phyloP scores from a whole-genome alignment of 2,797 vertebrate species.

The Decapterus maruadsi region DNA sequence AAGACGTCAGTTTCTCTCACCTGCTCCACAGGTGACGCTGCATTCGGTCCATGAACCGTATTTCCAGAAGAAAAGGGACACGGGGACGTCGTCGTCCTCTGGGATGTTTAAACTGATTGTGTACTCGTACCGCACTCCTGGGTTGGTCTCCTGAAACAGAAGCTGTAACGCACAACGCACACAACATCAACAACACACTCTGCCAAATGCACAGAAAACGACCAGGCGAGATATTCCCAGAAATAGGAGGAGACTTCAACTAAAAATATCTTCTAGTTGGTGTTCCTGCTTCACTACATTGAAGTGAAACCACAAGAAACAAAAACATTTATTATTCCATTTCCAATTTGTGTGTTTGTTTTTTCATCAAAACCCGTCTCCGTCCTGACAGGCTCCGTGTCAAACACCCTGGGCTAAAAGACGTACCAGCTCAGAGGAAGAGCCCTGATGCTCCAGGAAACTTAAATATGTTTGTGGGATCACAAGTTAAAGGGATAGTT shows the following conservation, averaged over 20 bases:
- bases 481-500: too few relatives aligned
- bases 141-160: constrained; percentile 96
- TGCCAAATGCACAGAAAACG: background rate
- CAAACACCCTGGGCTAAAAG: background rate
- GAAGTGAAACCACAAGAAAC: background rate
- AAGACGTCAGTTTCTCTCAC: constrained; percentile 75
- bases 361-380: too few relatives aligned
- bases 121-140: constrained; percentile 95
- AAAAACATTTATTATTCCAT: background rate
- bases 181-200: background rate
- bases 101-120: constrained; percentile 87
- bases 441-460: background rate
- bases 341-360: too few relatives aligned
- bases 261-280: background rate
- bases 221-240: background rate
- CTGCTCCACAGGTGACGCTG: constrained; percentile 92
- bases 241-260: background rate
- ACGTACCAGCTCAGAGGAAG: background rate
- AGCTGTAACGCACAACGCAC: constrained; percentile 83
- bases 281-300: background rate
- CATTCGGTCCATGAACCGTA: constrained; percentile 93
- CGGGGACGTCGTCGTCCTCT: constrained; percentile 56
- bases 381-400: too few relatives aligned
- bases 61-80: constrained; percentile 90
- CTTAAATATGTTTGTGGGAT: background rate